Percentiles rank a stretch among this genome's conserved stretches.
Evolutionary conservation across 2,113 vertebrate species (phyloP).

Genomic region (Fulica atra): DNA sequence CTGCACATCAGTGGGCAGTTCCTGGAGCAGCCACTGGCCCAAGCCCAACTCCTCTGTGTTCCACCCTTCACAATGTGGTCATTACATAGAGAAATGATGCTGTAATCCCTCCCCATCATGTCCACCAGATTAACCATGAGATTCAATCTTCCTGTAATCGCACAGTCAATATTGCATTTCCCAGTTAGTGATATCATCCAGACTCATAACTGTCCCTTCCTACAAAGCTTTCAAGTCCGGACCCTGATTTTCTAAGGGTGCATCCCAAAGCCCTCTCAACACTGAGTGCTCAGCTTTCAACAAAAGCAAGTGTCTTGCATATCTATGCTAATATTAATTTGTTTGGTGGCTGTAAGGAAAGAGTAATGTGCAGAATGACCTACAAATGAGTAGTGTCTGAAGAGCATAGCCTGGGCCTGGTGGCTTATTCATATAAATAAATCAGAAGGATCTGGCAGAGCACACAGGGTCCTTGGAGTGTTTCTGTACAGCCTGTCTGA

Average conservation of each 20-base stretch:
- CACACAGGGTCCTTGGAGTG: slow-evolving; percentile 24
- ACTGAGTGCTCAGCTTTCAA: background rate
- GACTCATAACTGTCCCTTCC: background rate
- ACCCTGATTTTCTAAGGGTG: background rate
- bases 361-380: slow-evolving; percentile 18
- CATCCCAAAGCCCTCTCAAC: background rate
- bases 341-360: slow-evolving; percentile 14
- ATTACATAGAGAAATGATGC: background rate
- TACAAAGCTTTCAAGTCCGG: background rate
- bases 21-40: background rate
- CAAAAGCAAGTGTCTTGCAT: background rate
- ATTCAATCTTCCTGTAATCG: background rate
- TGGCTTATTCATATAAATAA: slow-evolving; percentile 62
- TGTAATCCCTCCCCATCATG: background rate
- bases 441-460: slow-evolving; percentile 55
- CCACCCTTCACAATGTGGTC: background rate
- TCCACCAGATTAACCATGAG: background rate
- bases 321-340: slow-evolving; percentile 36
- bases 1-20: slow-evolving; percentile 7
- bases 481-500: slow-evolving; percentile 56
- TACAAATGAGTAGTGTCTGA: slow-evolving; percentile 38
- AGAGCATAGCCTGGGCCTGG: slow-evolving; percentile 11
- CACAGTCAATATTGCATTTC: background rate
- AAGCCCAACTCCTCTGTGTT: background rate
- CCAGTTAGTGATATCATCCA: background rate